These are phyloP conservation scores for Crepidodera aurea DNA, from an alignment of 2,888 invertebrate genomes.

Conservation along the genomic window DNA sequence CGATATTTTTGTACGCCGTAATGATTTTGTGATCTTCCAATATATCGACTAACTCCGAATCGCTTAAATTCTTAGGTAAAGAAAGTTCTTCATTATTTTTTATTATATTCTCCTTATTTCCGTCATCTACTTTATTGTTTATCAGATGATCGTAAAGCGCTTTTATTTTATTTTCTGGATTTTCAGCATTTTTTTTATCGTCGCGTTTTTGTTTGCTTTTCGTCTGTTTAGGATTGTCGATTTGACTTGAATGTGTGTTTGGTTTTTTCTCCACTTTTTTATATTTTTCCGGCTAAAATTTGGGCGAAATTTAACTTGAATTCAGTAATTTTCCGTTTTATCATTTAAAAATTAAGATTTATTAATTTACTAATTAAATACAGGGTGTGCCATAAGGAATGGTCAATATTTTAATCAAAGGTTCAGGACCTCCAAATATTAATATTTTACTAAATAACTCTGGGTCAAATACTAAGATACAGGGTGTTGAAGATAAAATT, in stretches of 20 bases:
- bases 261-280: neutral
- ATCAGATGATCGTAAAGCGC: neutral
- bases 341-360: too few species aligned
- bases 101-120: neutral
- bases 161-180: slow-evolving; percentile 6
- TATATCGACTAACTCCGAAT: neutral
- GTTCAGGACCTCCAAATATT: too few species aligned
- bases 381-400: too few species aligned
- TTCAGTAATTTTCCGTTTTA: too few species aligned
- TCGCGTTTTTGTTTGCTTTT: neutral
- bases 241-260: neutral
- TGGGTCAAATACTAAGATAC: too few species aligned
- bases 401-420: too few species aligned
- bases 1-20: slow-evolving; percentile 3
- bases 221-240: neutral
- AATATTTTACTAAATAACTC: too few species aligned
- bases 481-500: too few species aligned
- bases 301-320: too few species aligned
- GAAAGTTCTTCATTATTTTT: neutral
- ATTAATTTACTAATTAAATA: too few species aligned
- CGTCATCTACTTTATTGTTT: neutral
- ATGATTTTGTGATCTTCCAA: slow-evolving; percentile 13
- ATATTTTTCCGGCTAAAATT: slow-evolving; percentile 2
- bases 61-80: neutral
- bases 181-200: too few species aligned